phyloP scores from a whole-genome alignment of 1,140 invertebrate species.

The Pteromalus puparum region DNA sequence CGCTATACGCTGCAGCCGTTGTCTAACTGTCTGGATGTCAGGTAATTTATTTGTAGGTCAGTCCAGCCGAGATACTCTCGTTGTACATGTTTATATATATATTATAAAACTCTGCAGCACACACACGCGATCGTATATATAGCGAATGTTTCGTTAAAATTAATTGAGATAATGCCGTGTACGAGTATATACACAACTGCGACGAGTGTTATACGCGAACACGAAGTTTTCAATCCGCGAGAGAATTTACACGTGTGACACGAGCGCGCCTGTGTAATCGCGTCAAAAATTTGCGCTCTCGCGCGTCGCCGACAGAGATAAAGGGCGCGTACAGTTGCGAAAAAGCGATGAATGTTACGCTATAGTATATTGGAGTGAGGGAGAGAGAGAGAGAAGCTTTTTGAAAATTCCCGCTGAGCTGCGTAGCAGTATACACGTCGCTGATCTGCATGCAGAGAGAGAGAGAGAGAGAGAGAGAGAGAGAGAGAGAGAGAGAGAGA shows the following conservation, averaged over 20 bases:
- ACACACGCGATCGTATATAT: background rate
- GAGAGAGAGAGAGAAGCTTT: background rate
- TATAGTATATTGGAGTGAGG: background rate
- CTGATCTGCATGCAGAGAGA: constrained; percentile 8
- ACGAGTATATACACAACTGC: background rate
- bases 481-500: background rate
- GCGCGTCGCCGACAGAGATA: background rate
- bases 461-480: no score
- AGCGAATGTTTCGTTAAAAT: background rate
- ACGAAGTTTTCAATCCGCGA: constrained; percentile 1
- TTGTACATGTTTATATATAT: no score
- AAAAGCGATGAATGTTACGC: background rate
- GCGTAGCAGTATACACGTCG: background rate
- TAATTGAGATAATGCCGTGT: background rate
- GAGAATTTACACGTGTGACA: background rate
- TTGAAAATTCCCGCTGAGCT: constrained; percentile 7
- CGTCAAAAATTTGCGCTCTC: constrained; percentile 20
- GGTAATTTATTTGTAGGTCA: constrained; percentile 8
- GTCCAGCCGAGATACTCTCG: no score
- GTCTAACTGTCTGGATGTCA: background rate
- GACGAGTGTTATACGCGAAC: background rate
- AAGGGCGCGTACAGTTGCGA: background rate
- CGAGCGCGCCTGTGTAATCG: constrained; percentile 17
- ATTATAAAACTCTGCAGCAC: background rate
- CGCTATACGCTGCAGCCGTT: background rate